phyloP scores from a whole-genome alignment of 64 coral and sea anemone genomes.

The Porites lutea region DNA sequence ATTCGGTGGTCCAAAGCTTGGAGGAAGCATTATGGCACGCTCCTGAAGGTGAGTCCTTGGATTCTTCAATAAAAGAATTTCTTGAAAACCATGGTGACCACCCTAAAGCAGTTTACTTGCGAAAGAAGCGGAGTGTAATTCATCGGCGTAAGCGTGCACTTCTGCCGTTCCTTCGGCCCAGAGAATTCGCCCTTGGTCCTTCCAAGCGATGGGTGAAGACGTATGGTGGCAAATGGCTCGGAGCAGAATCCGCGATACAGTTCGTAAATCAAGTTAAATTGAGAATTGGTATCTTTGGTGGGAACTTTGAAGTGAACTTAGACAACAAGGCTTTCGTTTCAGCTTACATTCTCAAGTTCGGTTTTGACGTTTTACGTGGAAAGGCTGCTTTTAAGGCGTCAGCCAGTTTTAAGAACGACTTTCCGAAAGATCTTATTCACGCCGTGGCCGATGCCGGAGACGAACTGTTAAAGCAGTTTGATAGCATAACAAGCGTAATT shows the following conservation, averaged over 20 bases:
- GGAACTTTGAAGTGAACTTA: conserved; percentile 91
- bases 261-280: conserved; percentile 88
- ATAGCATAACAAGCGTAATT: conserved; percentile 79
- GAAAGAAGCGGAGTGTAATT: conserved; percentile 58
- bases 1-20: conserved; percentile 63
- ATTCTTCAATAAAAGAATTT: conserved; percentile 75
- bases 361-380: conserved; percentile 82
- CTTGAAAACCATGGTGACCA: conserved; percentile 93
- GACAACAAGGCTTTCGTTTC: conserved; percentile 84
- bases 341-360: conserved; percentile 78
- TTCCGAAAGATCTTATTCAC: conserved; percentile 94
- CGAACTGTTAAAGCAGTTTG: conserved; percentile 68
- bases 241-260: conserved; percentile 78
- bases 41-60: conserved; percentile 69
- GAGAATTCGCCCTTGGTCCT: conserved; percentile 80
- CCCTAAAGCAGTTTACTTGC: conserved; percentile 67
- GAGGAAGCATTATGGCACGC: conserved; percentile 89
- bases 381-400: conserved; percentile 95
- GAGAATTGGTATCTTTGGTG: conserved; percentile 88
- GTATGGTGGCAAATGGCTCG: conserved; percentile 83
- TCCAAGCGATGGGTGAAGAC: conserved; percentile 71
- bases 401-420: conserved; percentile 93
- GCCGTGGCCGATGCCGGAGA: conserved; percentile 73
- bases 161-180: conserved; percentile 79
- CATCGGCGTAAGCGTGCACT: conserved; percentile 88